A percentile compares a stretch with the other conserved stretches of the same genome.
These are phyloP conservation scores for Muschampia plurimacula DNA, from an alignment of 2,888 invertebrate genomes.

Conservation along the genomic window DNA sequence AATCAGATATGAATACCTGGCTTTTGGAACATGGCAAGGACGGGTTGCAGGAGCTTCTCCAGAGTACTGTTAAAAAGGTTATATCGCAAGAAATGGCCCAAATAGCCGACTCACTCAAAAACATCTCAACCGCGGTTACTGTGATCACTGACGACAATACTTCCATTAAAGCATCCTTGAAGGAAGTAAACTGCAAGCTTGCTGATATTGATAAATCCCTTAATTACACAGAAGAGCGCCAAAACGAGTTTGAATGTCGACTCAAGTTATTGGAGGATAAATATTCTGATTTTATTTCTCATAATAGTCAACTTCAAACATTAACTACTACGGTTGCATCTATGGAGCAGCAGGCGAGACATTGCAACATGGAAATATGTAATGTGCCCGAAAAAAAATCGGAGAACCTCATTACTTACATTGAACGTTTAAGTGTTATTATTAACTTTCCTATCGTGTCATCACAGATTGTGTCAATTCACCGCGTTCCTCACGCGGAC, in stretches of 20 bases:
- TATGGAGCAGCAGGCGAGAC: background rate
- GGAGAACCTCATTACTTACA: background rate
- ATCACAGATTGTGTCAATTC: background rate
- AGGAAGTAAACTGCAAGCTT: background rate
- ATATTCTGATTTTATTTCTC: background rate
- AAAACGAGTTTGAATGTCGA: background rate
- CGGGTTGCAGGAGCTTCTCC: background rate
- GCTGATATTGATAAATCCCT: background rate
- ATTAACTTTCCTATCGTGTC: background rate
- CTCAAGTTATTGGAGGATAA: background rate
- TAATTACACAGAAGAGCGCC: background rate
- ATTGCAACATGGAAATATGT: background rate
- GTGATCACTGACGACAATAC: background rate
- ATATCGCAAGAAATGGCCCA: background rate
- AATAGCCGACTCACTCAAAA: constrained; percentile 1
- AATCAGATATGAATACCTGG: background rate
- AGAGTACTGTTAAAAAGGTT: background rate
- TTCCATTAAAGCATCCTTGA: background rate
- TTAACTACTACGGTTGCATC: background rate
- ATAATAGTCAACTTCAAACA: background rate
- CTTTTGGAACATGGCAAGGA: background rate
- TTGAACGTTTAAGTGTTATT: background rate
- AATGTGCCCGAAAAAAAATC: background rate
- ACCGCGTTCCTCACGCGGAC: background rate
- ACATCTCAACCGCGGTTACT: background rate